A percentile compares a stretch with the other conserved stretches of the same genome.
phyloP scores from a whole-genome alignment of 2,797 vertebrate species.

The Dryobates pubescens region DNA sequence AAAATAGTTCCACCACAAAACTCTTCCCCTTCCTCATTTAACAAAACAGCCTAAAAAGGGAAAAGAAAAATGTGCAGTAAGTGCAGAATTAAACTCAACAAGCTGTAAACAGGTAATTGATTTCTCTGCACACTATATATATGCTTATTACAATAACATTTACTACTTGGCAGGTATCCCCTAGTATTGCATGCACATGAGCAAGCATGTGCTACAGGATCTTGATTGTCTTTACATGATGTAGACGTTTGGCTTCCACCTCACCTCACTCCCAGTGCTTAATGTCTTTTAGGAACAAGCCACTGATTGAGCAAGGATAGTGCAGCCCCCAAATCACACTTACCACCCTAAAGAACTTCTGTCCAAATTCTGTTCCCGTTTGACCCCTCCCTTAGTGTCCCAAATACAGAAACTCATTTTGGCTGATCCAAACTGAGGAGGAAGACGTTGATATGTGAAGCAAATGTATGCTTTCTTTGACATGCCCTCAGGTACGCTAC shows the following conservation, averaged over 20 bases:
- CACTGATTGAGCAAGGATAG: neutral
- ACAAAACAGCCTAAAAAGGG: constrained; percentile 84
- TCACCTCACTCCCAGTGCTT: neutral
- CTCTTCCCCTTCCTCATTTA: constrained; percentile 81
- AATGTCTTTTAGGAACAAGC: neutral
- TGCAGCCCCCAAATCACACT: neutral
- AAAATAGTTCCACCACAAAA: constrained; percentile 95
- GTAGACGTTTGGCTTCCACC: neutral
- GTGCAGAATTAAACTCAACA: neutral
- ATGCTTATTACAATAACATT: neutral
- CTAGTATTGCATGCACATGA: neutral
- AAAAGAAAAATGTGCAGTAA: neutral
- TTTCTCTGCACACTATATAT: neutral
- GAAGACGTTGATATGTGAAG: neutral
- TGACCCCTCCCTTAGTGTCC: no score
- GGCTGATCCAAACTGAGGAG: neutral
- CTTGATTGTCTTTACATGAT: rapidly evolving
- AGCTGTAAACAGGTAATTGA: neutral
- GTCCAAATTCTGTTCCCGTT: neutral
- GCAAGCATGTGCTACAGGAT: neutral
- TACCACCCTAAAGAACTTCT: neutral
- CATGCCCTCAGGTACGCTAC: rapidly evolving
- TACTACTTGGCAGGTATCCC: neutral
- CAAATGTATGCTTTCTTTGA: neutral
- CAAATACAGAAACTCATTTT: neutral